A percentile compares a stretch with the other conserved stretches of the same genome.
Evolutionary conservation across 1,140 invertebrate species (phyloP).

Genomic region (Trinorchestia longiramus): DNA sequence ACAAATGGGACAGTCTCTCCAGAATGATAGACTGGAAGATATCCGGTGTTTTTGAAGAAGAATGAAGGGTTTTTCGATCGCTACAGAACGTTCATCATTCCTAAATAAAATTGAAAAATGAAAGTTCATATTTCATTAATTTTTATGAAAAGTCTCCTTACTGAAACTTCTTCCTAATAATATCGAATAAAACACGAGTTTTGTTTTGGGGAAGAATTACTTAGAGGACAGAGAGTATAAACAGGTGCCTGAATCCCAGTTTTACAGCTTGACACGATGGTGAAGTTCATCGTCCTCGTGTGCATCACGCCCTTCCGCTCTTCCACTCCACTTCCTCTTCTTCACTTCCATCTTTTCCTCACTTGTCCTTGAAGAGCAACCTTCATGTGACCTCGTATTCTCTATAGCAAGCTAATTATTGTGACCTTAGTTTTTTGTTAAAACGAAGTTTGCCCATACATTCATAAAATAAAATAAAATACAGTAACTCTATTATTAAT

Average conservation of each 20-base stretch:
- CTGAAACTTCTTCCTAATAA: neutral
- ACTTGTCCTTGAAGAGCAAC: neutral
- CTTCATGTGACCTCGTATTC: neutral
- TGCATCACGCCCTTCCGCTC: neutral
- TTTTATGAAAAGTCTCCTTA: neutral
- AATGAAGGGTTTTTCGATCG: no score
- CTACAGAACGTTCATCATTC: no score
- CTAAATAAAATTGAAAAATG: neutral
- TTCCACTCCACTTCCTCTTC: neutral
- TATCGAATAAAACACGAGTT: neutral
- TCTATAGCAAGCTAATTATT: neutral
- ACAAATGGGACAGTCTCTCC: neutral
- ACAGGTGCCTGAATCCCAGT: neutral
- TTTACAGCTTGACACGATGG: neutral
- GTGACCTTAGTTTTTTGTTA: neutral
- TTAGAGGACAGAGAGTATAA: neutral
- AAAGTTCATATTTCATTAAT: neutral
- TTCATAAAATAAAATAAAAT: neutral
- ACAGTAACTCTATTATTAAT: no score
- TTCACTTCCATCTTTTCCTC: neutral
- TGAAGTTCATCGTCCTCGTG: neutral
- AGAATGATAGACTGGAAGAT: neutral
- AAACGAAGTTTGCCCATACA: neutral
- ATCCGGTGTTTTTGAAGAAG: neutral
- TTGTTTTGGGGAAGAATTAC: neutral